Conservation (phyloP, 2,113 vertebrate species). For the Indicator maculatus region DNA sequence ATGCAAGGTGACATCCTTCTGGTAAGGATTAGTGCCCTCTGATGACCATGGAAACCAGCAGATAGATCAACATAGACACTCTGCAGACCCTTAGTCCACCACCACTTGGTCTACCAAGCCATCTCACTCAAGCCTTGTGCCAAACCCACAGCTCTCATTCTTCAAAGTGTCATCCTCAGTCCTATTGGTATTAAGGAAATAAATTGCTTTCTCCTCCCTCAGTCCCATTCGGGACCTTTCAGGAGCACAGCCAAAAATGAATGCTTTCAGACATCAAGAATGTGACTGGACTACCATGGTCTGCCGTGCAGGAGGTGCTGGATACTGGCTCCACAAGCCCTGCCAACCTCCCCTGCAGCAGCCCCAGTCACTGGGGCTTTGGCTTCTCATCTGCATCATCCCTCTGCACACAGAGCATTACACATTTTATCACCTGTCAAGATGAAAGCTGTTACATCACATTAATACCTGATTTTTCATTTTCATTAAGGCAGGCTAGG, state of each 20-base stretch:
- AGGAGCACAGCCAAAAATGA: background rate
- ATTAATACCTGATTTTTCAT: background rate
- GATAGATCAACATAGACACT: background rate
- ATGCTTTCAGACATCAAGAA: background rate
- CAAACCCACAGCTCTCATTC: background rate
- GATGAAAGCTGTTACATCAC: background rate
- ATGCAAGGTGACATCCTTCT: background rate
- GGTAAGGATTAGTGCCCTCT: background rate
- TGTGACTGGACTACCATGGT: fast-evolving
- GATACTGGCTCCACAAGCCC: background rate
- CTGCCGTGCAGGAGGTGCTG: background rate
- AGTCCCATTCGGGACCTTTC: background rate
- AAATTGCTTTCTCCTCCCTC: background rate
- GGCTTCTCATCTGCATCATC: background rate
- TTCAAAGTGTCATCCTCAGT: background rate
- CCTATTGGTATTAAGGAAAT: background rate
- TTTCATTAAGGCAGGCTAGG: background rate
- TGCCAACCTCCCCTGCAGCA: background rate
- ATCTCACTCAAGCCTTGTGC: background rate
- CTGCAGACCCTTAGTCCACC: background rate
- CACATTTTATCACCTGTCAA: background rate
- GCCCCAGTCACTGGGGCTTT: background rate
- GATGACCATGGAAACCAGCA: background rate
- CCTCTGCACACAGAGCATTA: background rate
- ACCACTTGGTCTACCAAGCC: background rate